Evolutionary conservation across 2,797 vertebrate genomes (phyloP).

Genomic region (Galaxias olidus): DNA sequence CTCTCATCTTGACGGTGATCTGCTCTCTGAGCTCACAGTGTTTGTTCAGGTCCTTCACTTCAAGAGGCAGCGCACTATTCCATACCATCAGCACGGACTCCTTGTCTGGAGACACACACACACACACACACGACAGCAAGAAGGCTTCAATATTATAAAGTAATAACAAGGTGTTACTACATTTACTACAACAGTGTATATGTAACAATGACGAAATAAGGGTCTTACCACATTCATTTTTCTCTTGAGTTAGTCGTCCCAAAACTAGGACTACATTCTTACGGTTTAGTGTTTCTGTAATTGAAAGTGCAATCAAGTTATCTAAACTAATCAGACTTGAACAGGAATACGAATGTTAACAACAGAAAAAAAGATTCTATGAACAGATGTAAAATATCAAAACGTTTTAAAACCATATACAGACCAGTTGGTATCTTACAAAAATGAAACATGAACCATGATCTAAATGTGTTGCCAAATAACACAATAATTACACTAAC

Average conservation of each 20-base stretch:
- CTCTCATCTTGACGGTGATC: conserved; percentile 84
- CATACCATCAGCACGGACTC: conserved; percentile 86
- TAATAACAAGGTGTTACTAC: background rate
- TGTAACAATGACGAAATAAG: background rate
- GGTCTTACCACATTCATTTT: conserved; percentile 73
- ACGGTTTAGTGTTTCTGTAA: conserved; percentile 76
- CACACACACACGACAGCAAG: conserved; percentile 16
- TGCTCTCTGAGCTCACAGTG: conserved; percentile 86
- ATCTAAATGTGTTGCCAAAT: no score
- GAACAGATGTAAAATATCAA: background rate
- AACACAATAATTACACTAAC: no score
- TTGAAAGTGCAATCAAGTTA: conserved; percentile 9
- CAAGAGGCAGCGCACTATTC: conserved; percentile 84
- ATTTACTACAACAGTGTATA: no score
- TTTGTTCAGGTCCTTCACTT: conserved; percentile 88
- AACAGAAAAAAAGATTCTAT: background rate
- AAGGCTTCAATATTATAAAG: background rate
- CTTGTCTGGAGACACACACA: conserved; percentile 71
- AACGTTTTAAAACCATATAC: no score
- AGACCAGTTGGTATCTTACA: no score
- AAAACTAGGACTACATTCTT: conserved; percentile 86
- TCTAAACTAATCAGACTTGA: no score
- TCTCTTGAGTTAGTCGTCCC: conserved; percentile 71
- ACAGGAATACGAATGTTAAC: conserved; percentile 14
- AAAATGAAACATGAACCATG: no score